Conservation (phyloP, 2,797 vertebrate genomes). For the Rhadinocentrus ornatus region DNA sequence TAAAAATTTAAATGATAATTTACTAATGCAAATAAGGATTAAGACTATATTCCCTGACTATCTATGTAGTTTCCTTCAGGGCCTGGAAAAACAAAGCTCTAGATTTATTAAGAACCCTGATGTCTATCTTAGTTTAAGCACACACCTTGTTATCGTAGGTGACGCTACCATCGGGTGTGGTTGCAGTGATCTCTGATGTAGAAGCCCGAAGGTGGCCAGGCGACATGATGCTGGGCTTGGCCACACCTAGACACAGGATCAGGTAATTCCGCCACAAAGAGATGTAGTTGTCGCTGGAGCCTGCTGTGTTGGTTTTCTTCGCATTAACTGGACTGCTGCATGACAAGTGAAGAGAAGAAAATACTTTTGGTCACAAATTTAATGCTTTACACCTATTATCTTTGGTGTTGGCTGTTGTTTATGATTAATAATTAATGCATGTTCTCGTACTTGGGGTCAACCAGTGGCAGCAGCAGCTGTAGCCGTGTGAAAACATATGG, state of each 20-base stretch:
- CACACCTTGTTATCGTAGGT: conserved; percentile 93
- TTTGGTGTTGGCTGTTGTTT: neutral
- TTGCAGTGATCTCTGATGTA: conserved; percentile 96
- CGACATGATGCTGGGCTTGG: conserved; percentile 99
- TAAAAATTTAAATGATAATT: neutral
- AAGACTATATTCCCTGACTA: neutral
- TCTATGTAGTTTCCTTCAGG: neutral
- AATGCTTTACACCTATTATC: neutral
- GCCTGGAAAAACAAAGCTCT: neutral
- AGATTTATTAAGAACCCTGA: neutral
- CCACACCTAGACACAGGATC: conserved; percentile 97
- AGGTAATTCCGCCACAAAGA: conserved; percentile 98
- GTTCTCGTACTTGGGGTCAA: conserved; percentile 93
- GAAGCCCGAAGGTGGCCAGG: conserved; percentile 96
- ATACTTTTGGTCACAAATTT: neutral
- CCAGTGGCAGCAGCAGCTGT: conserved; percentile 94
- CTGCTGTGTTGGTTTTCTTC: conserved; percentile 94
- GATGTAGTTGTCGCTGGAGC: conserved; percentile 92
- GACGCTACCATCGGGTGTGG: conserved; percentile 94
- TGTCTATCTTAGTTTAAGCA: neutral
- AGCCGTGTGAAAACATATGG: conserved; percentile 96
- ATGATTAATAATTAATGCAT: neutral
- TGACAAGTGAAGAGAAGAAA: neutral
- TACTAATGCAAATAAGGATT: neutral
- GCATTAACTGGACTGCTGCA: conserved; percentile 95